Conservation (phyloP, 2,888 invertebrate genomes). For the Lasioglossum lativentre region DNA sequence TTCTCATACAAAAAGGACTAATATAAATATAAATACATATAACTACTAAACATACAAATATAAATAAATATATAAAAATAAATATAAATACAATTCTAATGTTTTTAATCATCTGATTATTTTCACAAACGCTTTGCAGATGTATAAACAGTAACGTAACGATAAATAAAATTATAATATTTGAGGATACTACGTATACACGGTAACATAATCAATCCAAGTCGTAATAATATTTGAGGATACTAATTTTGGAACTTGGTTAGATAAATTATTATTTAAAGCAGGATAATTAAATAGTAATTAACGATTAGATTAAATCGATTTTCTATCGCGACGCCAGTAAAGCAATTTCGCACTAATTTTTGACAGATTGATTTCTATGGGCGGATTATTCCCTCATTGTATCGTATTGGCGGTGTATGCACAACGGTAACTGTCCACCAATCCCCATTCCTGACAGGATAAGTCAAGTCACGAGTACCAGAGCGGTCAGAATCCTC, state of each 20-base stretch:
- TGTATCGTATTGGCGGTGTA: neutral
- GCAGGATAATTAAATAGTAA: neutral
- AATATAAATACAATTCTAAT: neutral
- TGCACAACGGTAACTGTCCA: constrained; percentile 31
- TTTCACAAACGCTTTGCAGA: neutral
- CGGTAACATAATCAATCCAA: neutral
- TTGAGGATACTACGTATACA: neutral
- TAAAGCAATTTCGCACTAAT: neutral
- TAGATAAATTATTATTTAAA: neutral
- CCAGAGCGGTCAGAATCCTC: constrained; percentile 40
- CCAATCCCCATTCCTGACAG: constrained; percentile 44
- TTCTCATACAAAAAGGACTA: neutral
- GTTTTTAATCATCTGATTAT: no score
- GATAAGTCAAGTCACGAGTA: constrained; percentile 43
- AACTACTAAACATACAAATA: no score
- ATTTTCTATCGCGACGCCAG: neutral
- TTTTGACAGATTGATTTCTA: neutral
- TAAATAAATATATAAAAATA: no score
- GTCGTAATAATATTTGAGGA: neutral
- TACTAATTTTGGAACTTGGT: neutral
- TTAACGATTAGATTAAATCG: neutral
- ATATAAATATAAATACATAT: no score
- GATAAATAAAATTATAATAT: neutral
- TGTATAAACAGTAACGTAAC: neutral
- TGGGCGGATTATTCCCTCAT: neutral